Base-by-base conservation (phyloP, 2,797 vertebrate genomes). In the Pyrocephalus nanus region DNA sequence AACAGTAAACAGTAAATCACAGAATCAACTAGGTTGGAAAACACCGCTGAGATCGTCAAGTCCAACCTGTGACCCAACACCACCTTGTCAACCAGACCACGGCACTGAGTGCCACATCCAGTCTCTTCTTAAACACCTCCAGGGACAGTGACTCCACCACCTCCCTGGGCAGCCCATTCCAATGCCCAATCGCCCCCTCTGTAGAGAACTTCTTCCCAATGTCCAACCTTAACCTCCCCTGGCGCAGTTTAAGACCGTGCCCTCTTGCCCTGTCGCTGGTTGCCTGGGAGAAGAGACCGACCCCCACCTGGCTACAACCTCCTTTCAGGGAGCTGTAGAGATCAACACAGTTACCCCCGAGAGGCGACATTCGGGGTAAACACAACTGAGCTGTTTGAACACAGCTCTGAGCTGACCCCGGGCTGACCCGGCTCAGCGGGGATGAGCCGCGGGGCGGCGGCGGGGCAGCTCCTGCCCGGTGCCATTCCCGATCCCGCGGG, bases 391-490 rank as follows among this genome's bases (percentile, higher is more conserved):
- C 23, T 23, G 8, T 4, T 38, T 2, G 6, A 47, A 19, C 43
- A 7, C 50, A 2, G 54, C 54, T 0, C 29, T 2, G 1, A 11
- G 27, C 15, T 12, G 27, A 19, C 25, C 27, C 30, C 20, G 32
- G 43, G 36, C 55, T 36, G 57, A 26, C 23, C 57, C 14, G 57
- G 58, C 8, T 13, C 58, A 40, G 58, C 58, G 10, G 12, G 55
- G 29, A 1, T 2, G 55, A 9, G 1, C 8, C 11, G 4, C 0
- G 47, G 4, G 38, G n/a, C 0, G 34, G 16, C 1, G 75, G 13
- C 2, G 4, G n/a, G 15, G 61, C 62, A 15, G 53, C 72, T 64
- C 27, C 34, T 23, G 61, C 76, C 32, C 36, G 5, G 50, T 10
- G 34, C 10, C 50, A 3, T 4, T 42, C 3, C 75, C 18, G 23